Evolutionary conservation across 2,797 vertebrate genomes (phyloP).

Genomic region (Anisognathus igniventris): DNA sequence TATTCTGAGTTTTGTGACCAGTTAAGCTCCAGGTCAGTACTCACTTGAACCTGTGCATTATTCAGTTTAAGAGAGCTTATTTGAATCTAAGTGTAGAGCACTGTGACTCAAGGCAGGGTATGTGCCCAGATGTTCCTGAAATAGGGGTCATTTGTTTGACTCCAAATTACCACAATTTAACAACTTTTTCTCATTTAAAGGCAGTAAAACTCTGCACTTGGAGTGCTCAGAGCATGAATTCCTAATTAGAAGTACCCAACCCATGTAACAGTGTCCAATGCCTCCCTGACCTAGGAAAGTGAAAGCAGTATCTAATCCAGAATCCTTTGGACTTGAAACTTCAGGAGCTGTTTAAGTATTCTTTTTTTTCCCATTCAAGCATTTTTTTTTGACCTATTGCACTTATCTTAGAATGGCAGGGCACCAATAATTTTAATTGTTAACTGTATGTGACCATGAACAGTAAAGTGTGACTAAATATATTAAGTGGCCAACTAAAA

Average conservation of each 20-base stretch:
- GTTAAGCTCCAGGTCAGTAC: neutral
- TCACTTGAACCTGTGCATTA: neutral
- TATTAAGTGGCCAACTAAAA: neutral
- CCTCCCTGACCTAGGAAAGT: neutral
- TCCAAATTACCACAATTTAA: neutral
- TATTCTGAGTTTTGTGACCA: neutral
- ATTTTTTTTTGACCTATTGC: neutral
- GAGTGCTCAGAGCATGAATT: neutral
- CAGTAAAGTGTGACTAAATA: neutral
- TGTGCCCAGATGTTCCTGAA: neutral
- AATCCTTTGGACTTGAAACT: neutral
- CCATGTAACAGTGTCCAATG: neutral
- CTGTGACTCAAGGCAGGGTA: neutral
- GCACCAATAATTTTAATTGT: neutral
- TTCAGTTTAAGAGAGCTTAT: neutral
- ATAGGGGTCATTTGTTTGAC: neutral
- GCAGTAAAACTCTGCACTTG: neutral
- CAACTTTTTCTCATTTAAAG: neutral
- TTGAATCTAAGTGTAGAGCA: neutral
- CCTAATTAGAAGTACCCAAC: neutral
- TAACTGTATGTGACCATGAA: neutral
- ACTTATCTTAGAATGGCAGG: neutral
- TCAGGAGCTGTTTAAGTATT: neutral
- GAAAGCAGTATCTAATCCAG: neutral
- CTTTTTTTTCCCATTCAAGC: neutral